Evolutionary conservation across 2,797 vertebrate genomes (phyloP), one percentile per base, ranked within the genome.

Genomic region (Ctenosaura bakeri): DNA sequence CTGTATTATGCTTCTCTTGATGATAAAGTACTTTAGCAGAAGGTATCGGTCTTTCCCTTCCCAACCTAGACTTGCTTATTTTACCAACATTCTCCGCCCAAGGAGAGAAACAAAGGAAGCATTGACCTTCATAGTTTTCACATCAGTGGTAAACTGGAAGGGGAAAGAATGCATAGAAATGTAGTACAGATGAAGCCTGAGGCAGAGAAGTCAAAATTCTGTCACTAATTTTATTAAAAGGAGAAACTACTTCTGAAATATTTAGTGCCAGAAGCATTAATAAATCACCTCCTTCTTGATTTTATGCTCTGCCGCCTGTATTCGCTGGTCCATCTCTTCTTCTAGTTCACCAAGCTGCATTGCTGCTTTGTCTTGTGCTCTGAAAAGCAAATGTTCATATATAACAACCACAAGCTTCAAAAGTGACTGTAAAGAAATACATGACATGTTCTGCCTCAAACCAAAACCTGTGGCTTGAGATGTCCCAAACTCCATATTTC

Each of bases 261-360:
- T 16, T 69, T 4, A 90, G 54, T 42, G 73, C 35, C 2, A 2
- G 5, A 35, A 54, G 73, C 5, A 56, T 20, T 83, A 85, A 83
- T 91, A 89, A 95, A 97, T 96, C 90, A 99, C 99, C 94, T 99
- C 98, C 88, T 98, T 98, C 87, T 97, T 97, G 14, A 97, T 97
- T 94, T 98, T 98, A 89, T 97, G 97, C 93, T 99, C 99, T 0
- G 97, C 96, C 79, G 97, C 97, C 10, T 98, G 98, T 94, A 99
- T 98, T n/a, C 98, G 98, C 59, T 99, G 98, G 90, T 99, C 99
- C 98, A 99, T 99, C 95, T 99, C 99, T 80, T 99, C 99, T 93
- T 99, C 99, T 97, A 99, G 96, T 93, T 99, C 99, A 93, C 98
- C 98, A 92, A 99, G 94, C 95, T 99, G 99, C 95, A 98, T 98